Evolutionary conservation across 2,888 invertebrate species (phyloP).

Genomic region (Rutpela maculata): DNA sequence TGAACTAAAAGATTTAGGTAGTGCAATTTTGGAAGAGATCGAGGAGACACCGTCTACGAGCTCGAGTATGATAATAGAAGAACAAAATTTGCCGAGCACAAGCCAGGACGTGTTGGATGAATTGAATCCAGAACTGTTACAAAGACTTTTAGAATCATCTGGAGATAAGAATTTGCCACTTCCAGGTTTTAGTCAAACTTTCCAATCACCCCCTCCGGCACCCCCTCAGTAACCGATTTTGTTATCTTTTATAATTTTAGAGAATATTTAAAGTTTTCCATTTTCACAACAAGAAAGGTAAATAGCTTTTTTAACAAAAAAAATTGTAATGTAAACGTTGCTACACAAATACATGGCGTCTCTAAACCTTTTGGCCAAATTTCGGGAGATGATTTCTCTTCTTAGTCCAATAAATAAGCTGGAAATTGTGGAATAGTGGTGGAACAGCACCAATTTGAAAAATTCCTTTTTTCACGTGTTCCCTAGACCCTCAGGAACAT

Average conservation of each 20-base stretch:
- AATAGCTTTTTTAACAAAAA: slow-evolving; percentile 16
- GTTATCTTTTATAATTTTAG: slow-evolving; percentile 5
- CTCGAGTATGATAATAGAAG: slow-evolving; percentile 43
- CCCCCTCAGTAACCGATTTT: slow-evolving; percentile 34
- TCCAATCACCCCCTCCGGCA: slow-evolving; percentile 70
- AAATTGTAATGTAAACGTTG: neutral
- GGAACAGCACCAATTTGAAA: too few relatives aligned
- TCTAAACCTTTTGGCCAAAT: too few relatives aligned
- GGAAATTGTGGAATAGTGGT: too few relatives aligned
- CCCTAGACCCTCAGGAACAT: too few relatives aligned
- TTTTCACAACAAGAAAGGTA: slow-evolving; percentile 4
- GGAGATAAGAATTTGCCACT: slow-evolving; percentile 71
- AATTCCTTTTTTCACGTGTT: too few relatives aligned
- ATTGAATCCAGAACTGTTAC: slow-evolving; percentile 64
- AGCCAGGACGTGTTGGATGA: slow-evolving; percentile 52
- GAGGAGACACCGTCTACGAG: slow-evolving; percentile 48
- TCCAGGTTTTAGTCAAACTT: slow-evolving; percentile 75
- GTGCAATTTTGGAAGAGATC: slow-evolving; percentile 64
- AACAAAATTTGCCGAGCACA: slow-evolving; percentile 50
- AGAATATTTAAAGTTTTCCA: slow-evolving; percentile 10
- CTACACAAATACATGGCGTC: neutral
- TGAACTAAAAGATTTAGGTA: slow-evolving; percentile 65
- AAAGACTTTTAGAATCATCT: slow-evolving; percentile 64
- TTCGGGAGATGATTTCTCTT: too few relatives aligned
- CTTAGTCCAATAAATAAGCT: too few relatives aligned